Percentiles rank a stretch among this genome's conserved stretches.
Evolutionary conservation across 1,140 invertebrate species (phyloP).

Genomic region (Sipha flava): DNA sequence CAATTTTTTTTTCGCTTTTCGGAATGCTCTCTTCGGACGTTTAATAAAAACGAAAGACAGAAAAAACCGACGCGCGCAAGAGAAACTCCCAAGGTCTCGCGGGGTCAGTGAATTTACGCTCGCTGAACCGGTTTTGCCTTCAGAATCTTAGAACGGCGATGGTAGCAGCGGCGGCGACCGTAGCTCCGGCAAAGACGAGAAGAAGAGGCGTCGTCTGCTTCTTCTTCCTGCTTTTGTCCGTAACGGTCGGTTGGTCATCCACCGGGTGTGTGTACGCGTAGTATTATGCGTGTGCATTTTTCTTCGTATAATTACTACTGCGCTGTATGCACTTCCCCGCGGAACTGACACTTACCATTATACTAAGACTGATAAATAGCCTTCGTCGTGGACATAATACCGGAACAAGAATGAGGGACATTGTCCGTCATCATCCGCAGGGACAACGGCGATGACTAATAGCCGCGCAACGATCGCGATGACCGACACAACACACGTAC

Average conservation of each 20-base stretch:
- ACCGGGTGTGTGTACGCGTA: background rate
- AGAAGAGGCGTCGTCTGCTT: background rate
- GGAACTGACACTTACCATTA: no score
- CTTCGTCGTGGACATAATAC: background rate
- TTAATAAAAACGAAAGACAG: background rate
- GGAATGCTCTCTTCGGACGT: background rate
- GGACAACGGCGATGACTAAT: background rate
- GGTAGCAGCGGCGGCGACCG: background rate
- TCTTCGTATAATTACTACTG: no score
- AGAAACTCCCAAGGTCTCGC: slow-evolving; percentile 27
- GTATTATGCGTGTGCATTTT: background rate
- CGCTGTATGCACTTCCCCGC: no score
- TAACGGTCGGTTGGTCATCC: background rate
- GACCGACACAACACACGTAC: background rate
- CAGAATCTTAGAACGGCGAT: background rate
- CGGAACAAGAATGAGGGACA: background rate
- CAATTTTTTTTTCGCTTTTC: background rate
- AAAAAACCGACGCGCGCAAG: background rate
- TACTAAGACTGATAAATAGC: slow-evolving; percentile 6
- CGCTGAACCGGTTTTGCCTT: slow-evolving; percentile 22
- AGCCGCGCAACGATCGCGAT: background rate
- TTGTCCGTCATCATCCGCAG: background rate
- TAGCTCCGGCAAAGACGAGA: background rate
- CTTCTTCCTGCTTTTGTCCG: slow-evolving; percentile 29
- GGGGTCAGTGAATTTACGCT: slow-evolving; percentile 31